A percentile compares a stretch with the other conserved stretches of the same genome.
These are phyloP conservation scores for Holocentrus rufus DNA, from an alignment of 2,797 vertebrate genomes.

Conservation along the genomic window DNA sequence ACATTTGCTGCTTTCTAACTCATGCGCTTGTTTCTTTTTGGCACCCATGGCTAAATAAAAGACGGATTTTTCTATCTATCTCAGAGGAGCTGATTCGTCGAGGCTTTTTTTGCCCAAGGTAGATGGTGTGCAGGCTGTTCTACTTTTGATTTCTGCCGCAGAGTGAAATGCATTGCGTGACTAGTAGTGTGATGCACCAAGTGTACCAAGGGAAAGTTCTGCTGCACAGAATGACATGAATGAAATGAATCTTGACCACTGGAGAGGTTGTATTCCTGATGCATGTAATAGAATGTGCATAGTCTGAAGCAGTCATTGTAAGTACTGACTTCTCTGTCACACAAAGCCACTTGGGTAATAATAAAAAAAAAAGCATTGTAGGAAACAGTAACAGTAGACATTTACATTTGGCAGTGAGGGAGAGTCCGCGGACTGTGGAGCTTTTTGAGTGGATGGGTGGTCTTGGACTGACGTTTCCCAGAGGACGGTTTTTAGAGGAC, in stretches of 20 bases:
- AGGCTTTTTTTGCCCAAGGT: too few relatives aligned
- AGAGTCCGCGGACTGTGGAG: slow-evolving; percentile 4
- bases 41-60: too few relatives aligned
- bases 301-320: slow-evolving; percentile 2
- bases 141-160: neutral
- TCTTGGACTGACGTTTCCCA: slow-evolving; percentile 18
- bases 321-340: slow-evolving; percentile 4
- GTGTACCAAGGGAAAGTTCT: slow-evolving; percentile 16
- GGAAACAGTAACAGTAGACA: neutral
- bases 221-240: neutral
- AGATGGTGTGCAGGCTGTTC: neutral
- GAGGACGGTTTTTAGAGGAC: slow-evolving; percentile 10
- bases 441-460: slow-evolving; percentile 15
- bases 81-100: too few relatives aligned
- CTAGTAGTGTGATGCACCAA: slow-evolving; percentile 3
- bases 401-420: slow-evolving; percentile 13
- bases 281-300: neutral
- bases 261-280: neutral
- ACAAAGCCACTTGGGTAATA: neutral
- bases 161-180: neutral
- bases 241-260: slow-evolving; percentile 1
- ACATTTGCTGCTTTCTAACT: too few relatives aligned
- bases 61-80: too few relatives aligned
- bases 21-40: too few relatives aligned
- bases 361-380: neutral